Evolutionary conservation across 2,113 vertebrate genomes (phyloP), one percentile per base, ranked within the genome.

Genomic region (Gambusia affinis): DNA sequence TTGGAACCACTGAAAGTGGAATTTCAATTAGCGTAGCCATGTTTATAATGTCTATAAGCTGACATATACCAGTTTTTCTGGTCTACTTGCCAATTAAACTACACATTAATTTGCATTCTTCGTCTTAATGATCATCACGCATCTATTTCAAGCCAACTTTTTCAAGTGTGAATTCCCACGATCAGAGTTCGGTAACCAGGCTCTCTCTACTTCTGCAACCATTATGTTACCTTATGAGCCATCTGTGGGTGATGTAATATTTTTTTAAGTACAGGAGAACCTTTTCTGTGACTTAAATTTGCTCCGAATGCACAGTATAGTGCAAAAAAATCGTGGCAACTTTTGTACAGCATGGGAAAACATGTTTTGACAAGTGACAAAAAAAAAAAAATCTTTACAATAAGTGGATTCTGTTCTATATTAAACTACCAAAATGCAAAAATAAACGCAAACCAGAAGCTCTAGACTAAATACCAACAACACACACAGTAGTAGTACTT

Each of bases 1-100:
- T 75, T 76, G 74, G 69, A 71, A 35, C 66, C 71, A 60, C 15
- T 3, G 27, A 78, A 79, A 85, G 68, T 4, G 11, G n/a, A 65
- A 44, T 67, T 75, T 44, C 0, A 24, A 72, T 64, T 73, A 57
- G 22, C 22, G 0, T n/a, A 57, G 8, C 17, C 24, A 17, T 44
- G 11, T 64, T 2, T 15, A 67, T 30, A 47, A 62, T 68, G 35
- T 68, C 24, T 67, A 35, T 19, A 14, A 35, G 24, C 54, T 67
- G 29, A 10, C n/a, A 37, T 57, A 75, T 2, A 73, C 64, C 15
- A n/a, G 44, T 1, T 3, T 27, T 47, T 57, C 22, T 15, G 35
- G 35, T 65, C 2, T 7, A 24, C 8, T 57, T 24, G 24, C 51
- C 24, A 7, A 5, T n/a, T 7, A 57, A 57, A n/a, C 22, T 1